Evolutionary conservation across 2,888 invertebrate genomes (phyloP).

Genomic region (Herminia tarsipennalis): DNA sequence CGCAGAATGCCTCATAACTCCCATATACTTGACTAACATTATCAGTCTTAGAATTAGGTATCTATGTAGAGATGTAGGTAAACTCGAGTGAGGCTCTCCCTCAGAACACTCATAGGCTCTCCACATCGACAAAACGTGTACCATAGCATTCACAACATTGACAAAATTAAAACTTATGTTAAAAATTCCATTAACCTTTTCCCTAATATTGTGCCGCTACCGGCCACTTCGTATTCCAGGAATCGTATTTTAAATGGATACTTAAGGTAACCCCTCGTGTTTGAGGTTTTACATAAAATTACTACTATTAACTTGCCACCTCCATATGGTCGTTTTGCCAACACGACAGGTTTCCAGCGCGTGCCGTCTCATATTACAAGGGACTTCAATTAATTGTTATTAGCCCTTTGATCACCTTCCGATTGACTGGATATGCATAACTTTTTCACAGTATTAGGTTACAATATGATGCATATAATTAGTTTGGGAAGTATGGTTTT

Average conservation of each 20-base stretch:
- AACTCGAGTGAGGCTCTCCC: too few species aligned
- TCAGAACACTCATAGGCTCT: too few species aligned
- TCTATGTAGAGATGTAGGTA: too few species aligned
- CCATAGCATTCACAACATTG: too few species aligned
- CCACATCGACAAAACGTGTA: too few species aligned
- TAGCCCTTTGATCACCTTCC: conserved; percentile 60
- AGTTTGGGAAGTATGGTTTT: background rate
- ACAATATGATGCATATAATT: conserved; percentile 25
- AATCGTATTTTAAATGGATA: conserved; percentile 14
- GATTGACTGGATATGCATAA: conserved; percentile 44
- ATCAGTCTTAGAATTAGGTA: too few species aligned
- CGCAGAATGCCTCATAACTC: too few species aligned
- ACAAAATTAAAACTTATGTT: too few species aligned
- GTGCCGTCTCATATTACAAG: conserved; percentile 64
- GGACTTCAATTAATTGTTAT: conserved; percentile 81
- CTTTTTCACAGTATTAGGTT: conserved; percentile 64
- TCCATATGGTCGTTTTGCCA: conserved; percentile 70
- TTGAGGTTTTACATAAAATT: conserved; percentile 46
- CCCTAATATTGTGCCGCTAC: background rate
- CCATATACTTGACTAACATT: too few species aligned
- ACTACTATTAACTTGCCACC: conserved; percentile 35
- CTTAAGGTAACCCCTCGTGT: conserved; percentile 28
- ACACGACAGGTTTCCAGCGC: conserved; percentile 65
- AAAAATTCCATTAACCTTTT: background rate
- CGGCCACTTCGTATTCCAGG: conserved; percentile 6